Base-by-base conservation (phyloP, 2,113 vertebrate genomes). In the Platichthys stellatus region DNA sequence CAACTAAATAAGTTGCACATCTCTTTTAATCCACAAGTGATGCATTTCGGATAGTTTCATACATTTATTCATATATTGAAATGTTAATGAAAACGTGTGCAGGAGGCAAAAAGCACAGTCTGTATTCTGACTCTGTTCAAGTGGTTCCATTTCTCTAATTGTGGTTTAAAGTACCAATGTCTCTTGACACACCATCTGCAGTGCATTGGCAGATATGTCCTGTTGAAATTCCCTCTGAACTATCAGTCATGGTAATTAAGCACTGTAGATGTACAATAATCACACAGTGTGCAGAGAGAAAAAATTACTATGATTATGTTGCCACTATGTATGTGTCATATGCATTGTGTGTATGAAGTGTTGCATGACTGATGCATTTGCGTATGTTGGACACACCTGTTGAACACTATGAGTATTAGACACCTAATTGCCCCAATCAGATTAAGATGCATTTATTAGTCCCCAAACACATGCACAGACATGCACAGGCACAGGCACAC, bases 231-330 rank as follows among this genome's bases (percentile, higher is more conserved):
- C 3, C 56, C 63, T 43, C 23, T 26, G 21, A 59, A 28, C 13
- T 17, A 11, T 5, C 1, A 59, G 54, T 66, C 31, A 53, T 9
- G 26, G 6, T 45, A 75, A 72, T 78, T 31, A 68, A 61, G 18
- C 24, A 35, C 17, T 5, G 13, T n/a, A 2, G 2, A 20, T 47
- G 18, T 58, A 18, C 20, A 31, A 31, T 51, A 76, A 70, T 62
- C 67, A 76, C 18, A 35, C 15, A 35, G 17, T 68, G 28, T 47
- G 51, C 31, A 49, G 20, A 7, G 6, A 28, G 17, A n/a, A 18
- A 43, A n/a, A 74, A 69, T 28, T 1, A 68, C 24, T 68, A 31
- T 67, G 14, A 72, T 68, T 59, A 63, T 43, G 38, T 38, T n/a
- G 17, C 68, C 47, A 38, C 9, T 38, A 35, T 63, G 20, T 6